Percentiles rank a stretch among this genome's conserved stretches.
Conservation (phyloP, 2,113 vertebrate genomes). For the Aptenodytes forsteri region DNA sequence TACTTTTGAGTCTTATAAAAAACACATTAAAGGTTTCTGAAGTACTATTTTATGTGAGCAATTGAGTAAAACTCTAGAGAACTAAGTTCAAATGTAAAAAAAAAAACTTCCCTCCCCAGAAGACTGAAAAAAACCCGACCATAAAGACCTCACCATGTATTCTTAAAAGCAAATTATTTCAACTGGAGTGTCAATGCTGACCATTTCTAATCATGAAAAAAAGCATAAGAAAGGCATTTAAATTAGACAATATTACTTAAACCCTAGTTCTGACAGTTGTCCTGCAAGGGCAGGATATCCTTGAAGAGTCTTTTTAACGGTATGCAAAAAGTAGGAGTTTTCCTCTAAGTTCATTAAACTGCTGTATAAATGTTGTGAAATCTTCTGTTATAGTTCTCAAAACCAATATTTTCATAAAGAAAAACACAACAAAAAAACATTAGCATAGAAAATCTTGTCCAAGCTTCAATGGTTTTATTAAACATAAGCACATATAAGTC, state of each 20-base stretch:
- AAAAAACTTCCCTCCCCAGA: accelerated
- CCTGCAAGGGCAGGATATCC: not conserved
- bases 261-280: not conserved
- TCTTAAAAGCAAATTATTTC: not conserved
- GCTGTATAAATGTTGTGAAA: not conserved
- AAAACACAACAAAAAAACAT: not conserved
- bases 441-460: not conserved
- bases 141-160: not conserved
- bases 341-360: not conserved
- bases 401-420: not conserved
- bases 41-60: not conserved
- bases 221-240: not conserved
- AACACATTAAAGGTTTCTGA: not conserved
- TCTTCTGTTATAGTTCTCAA: not conserved
- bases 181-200: not conserved
- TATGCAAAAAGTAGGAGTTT: not conserved
- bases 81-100: not conserved
- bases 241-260: not conserved
- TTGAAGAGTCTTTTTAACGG: not conserved
- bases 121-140: not conserved
- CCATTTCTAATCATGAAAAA: not conserved
- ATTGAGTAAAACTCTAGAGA: not conserved
- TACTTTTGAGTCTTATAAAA: not conserved
- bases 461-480: not conserved
- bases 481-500: not conserved